Conservation (phyloP, 2,113 vertebrate species). For the Crypturellus undulatus region DNA sequence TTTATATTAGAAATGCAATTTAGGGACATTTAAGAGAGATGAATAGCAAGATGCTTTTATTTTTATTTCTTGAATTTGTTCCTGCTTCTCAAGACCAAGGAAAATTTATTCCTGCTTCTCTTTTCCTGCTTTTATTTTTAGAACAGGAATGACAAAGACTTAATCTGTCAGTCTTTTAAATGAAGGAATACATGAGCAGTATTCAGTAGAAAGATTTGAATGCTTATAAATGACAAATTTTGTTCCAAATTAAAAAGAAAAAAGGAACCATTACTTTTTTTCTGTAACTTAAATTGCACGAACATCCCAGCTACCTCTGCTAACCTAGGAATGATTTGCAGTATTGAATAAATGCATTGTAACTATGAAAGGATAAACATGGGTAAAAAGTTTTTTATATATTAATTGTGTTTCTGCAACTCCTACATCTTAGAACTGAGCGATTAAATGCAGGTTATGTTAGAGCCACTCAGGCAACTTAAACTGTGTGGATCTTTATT, state of each 20-base stretch:
- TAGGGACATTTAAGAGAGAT: not conserved
- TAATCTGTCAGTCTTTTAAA: not conserved
- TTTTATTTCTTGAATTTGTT: slow-evolving; percentile 30
- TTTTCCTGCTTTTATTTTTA: slow-evolving; percentile 32
- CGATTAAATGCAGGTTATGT: not conserved
- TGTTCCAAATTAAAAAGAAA: not conserved
- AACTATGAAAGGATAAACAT: not conserved
- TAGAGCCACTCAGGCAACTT: not conserved
- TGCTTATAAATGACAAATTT: not conserved
- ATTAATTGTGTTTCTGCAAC: not conserved
- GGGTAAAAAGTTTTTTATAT: not conserved
- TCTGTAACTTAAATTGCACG: not conserved
- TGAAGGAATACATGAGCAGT: not conserved
- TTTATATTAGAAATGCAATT: slow-evolving; percentile 3
- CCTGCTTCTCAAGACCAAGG: slow-evolving; percentile 1
- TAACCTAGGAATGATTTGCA: not conserved
- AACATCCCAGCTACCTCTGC: not conserved
- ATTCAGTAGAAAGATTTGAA: not conserved
- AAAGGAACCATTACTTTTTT: not conserved
- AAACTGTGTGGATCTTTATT: not conserved
- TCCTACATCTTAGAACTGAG: not conserved
- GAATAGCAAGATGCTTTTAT: not conserved
- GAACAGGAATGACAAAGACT: not conserved
- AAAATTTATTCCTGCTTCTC: slow-evolving; percentile 7
- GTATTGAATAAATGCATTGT: not conserved